phyloP scores from a whole-genome alignment of 1,140 invertebrate species.

The Drosophila oshimai region DNA sequence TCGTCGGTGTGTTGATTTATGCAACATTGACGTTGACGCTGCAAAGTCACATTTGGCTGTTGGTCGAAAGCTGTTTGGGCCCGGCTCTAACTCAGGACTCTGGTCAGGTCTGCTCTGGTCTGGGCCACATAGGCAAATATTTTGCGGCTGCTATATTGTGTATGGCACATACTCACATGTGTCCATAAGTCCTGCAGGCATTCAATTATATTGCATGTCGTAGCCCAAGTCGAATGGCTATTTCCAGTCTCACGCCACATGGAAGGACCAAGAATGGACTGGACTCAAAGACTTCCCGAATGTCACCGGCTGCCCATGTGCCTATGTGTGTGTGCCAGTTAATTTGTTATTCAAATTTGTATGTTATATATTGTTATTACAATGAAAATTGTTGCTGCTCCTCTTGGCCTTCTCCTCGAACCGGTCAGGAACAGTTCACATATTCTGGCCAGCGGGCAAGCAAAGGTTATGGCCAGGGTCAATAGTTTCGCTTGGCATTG shows the following conservation, averaged over 20 bases:
- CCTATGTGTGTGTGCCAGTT: conserved; percentile 55
- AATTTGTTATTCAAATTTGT: conserved; percentile 81
- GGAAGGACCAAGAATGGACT: not conserved
- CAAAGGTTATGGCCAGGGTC: conserved; percentile 36
- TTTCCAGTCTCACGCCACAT: conserved; percentile 56
- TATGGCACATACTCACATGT: conserved; percentile 4
- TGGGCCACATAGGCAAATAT: conserved; percentile 67
- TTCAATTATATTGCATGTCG: conserved; percentile 76
- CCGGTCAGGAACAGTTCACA: conserved; percentile 34
- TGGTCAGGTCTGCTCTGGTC: not conserved
- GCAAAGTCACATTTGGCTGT: conserved; percentile 64
- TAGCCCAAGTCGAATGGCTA: conserved; percentile 58
- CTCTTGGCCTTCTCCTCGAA: not conserved
- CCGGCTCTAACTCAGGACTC: conserved; percentile 10
- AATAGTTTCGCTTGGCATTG: conserved; percentile 24
- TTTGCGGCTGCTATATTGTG: conserved; percentile 56
- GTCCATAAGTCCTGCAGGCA: conserved; percentile 64
- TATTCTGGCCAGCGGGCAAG: conserved; percentile 49
- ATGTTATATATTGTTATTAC: conserved; percentile 80
- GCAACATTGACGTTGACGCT: conserved; percentile 72
- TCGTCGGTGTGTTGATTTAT: conserved; percentile 75
- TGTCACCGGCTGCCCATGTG: conserved; percentile 30
- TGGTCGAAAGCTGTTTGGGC: conserved; percentile 49
- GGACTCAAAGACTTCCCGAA: conserved; percentile 29
- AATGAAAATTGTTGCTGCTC: conserved; percentile 65